A percentile compares a stretch with the other conserved stretches of the same genome.
phyloP scores from a whole-genome alignment of 2,113 vertebrate genomes.

The Nicator chloris region DNA sequence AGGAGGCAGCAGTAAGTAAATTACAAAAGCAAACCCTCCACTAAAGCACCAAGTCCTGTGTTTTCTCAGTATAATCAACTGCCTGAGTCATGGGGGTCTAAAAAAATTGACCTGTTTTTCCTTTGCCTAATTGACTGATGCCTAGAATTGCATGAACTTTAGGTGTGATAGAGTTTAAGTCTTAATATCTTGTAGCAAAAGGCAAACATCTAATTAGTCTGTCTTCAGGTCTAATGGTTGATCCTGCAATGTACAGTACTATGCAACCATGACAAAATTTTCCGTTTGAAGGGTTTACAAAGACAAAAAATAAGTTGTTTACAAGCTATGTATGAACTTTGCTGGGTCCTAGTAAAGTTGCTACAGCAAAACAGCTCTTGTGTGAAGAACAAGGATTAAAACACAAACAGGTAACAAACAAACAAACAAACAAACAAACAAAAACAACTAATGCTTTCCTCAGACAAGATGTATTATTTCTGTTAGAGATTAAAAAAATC shows the following conservation, averaged over 20 bases:
- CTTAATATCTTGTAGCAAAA: conserved; percentile 59
- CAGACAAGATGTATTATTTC: neutral
- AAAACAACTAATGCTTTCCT: neutral
- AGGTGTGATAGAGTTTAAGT: conserved; percentile 62
- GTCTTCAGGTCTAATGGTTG: conserved; percentile 43
- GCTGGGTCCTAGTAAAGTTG: neutral
- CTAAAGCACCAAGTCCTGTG: conserved; percentile 56
- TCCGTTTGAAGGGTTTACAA: conserved; percentile 44
- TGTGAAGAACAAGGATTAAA: conserved; percentile 23
- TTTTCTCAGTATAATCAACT: conserved; percentile 74
- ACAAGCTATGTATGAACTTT: conserved; percentile 28
- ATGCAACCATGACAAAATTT: conserved; percentile 38
- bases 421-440: neutral
- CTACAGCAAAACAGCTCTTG: neutral
- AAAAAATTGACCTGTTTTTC: conserved; percentile 70
- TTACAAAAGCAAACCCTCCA: conserved; percentile 53
- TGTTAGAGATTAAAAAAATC: neutral
- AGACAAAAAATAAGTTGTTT: conserved; percentile 8
- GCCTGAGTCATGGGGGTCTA: conserved; percentile 44
- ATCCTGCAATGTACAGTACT: neutral
- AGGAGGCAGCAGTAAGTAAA: conserved; percentile 66
- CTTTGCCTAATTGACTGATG: conserved; percentile 63
- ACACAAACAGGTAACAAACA: neutral
- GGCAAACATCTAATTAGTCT: conserved; percentile 62
- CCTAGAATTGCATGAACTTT: conserved; percentile 62